Base-by-base conservation (phyloP, 1,140 invertebrate species). In the Pteromalus puparum region DNA sequence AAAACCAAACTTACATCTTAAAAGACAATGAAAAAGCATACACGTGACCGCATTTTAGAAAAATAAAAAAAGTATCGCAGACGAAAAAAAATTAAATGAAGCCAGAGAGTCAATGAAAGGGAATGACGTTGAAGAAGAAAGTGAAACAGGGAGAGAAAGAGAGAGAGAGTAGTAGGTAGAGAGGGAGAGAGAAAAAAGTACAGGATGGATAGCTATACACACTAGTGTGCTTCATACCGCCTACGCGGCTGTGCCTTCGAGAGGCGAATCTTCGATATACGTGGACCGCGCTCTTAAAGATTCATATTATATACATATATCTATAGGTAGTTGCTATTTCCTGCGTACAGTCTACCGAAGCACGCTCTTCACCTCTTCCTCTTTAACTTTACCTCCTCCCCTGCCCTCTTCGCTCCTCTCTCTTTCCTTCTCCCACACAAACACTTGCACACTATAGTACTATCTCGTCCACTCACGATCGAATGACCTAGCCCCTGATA, bases 401-500 rank as follows among this genome's bases (percentile, higher is more conserved):
- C 46, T 13, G 42, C 12, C 42, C 42, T 13, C 42, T 15, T 53
- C 48, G 1, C 53, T n/a, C 53, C 53, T 61, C 18, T 61, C 21
- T 18, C 48, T 53, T 18, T 61, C 53, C 15, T n/a, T 61, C 53
- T 21, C 21, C 3, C 53, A 53, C 48, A 53, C 18, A 53, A 53
- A 53, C 48, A 53, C 18, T 53, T 53, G 48, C 5, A 53, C 38
- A 42, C 38, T n/a, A n/a, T n/a, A n/a, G 9, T 42, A 42, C 38
- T 53, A 53, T 61, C 53, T n/a, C 18, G 7, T 61, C 53, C 28
- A 10, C 2, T 28, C 18, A 30, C 24, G 9, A 70, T 70, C 26
- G 68, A 70, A 28, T 70, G 68, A 70, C 68, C 68, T 18, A 70
- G 68, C 68, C 28, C 28, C 26, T 70, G 10, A 70, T 70, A 70